These are phyloP conservation scores for Procambarus virginalis DNA, from an alignment of 1,140 invertebrate species.

Conservation along the genomic window DNA sequence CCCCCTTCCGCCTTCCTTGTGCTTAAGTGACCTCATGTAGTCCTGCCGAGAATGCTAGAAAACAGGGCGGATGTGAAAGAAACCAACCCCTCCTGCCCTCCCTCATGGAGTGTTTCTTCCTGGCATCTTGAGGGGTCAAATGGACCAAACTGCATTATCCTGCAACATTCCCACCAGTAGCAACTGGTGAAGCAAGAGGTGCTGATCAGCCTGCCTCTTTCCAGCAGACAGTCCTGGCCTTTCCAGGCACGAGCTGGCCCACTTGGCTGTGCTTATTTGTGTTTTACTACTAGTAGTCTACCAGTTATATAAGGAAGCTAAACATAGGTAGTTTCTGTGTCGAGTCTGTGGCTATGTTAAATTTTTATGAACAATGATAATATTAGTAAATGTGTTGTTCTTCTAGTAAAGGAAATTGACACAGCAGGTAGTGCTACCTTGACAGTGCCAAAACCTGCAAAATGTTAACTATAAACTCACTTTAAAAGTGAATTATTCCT, in stretches of 20 bases:
- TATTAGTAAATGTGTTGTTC: not conserved
- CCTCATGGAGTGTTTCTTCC: not conserved
- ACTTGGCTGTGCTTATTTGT: slow-evolving; percentile 3
- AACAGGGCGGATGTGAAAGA: not conserved
- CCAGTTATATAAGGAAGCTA: not conserved
- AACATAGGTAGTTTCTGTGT: not conserved
- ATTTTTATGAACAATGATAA: not conserved
- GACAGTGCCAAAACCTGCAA: slow-evolving; percentile 3
- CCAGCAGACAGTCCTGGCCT: not conserved
- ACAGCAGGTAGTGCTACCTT: not conserved
- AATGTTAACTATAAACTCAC: not conserved
- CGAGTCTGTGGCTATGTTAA: not conserved
- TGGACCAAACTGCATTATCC: not conserved
- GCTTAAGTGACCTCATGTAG: slow-evolving; percentile 4
- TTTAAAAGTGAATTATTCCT: slow-evolving; percentile 1
- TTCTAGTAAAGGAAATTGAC: not conserved
- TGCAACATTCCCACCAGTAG: not conserved
- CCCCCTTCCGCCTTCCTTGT: not conserved
- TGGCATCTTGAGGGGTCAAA: not conserved
- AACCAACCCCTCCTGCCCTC: not conserved
- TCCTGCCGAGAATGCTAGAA: not conserved
- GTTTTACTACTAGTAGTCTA: not conserved
- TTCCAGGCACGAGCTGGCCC: slow-evolving; percentile 6
- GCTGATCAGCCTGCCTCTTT: slow-evolving; percentile 1
- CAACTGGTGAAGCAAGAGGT: not conserved